phyloP scores from a whole-genome alignment of 30 jellyfish, hydroid and myxozoan species.

The Calvadosia cruxmelitensis region DNA sequence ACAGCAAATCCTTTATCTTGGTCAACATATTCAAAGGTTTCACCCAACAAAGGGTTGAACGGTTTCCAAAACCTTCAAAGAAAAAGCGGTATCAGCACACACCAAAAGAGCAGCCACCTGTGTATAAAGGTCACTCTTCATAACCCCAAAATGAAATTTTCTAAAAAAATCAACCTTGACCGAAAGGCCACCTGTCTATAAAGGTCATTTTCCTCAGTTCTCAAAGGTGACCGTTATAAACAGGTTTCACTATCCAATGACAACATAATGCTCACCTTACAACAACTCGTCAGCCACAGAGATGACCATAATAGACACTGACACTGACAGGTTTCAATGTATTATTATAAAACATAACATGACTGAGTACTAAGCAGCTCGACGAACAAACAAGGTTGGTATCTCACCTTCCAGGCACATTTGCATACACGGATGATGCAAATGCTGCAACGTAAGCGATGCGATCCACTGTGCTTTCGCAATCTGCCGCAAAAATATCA shows the following conservation, averaged over 20 bases:
- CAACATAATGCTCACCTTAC: background rate
- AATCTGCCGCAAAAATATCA: constrained; percentile 27
- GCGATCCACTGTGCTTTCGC: constrained; percentile 52
- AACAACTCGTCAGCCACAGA: background rate
- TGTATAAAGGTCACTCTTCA: too few relatives aligned
- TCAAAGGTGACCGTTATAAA: too few relatives aligned
- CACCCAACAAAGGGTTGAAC: constrained; percentile 83
- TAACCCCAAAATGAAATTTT: too few relatives aligned
- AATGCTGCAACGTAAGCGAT: constrained; percentile 80
- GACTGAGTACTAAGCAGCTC: too few relatives aligned
- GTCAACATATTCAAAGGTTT: constrained; percentile 60
- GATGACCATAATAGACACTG: background rate
- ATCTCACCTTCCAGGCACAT: constrained; percentile 94
- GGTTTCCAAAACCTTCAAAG: constrained; percentile 67
- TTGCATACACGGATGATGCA: constrained; percentile 86
- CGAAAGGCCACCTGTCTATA: too few relatives aligned
- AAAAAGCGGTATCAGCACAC: background rate
- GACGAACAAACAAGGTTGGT: too few relatives aligned
- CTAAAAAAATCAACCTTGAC: too few relatives aligned
- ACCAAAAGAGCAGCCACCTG: background rate
- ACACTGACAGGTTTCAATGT: too few relatives aligned
- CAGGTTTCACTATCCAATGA: too few relatives aligned
- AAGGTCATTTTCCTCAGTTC: too few relatives aligned
- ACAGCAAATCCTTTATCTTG: constrained; percentile 62
- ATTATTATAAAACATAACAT: too few relatives aligned